Evolutionary conservation across 1,140 invertebrate genomes (phyloP), one percentile per base, ranked within the genome.

Genomic region (Zaprionus inermis): DNA sequence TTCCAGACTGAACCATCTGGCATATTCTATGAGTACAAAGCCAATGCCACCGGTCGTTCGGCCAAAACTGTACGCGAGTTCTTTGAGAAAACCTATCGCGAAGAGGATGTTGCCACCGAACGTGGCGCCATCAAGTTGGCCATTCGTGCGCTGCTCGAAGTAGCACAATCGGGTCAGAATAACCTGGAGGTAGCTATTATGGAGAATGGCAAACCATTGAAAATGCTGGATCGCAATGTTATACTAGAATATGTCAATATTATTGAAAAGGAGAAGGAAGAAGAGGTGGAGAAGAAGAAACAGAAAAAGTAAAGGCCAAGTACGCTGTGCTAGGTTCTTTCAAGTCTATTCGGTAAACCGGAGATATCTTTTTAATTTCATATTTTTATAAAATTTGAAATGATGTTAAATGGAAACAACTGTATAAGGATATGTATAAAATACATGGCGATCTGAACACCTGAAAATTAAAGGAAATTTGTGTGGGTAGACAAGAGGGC

Each of bases 1-100:
- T 99, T 99, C 93, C 98, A 99, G 93, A 99, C 99, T 20, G 99
- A 99, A 93, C 99, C 99, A 11, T 99, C 98, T 72, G 98, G 99
- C 57, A 99, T 99, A 88, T 99, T 99, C 92, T 98, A 99, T 92
- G 98, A 99, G 93, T 99, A 98, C 97, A 98, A 98, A 94, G 99
- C 99, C 6, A 99, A 99, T 94, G 98, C 98, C 2, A 99, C 98
- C 77, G 99, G 99, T 3, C 94, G 98, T 76, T 99, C 97, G 91
- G 98, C 98, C 3, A 99, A 99, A 93, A 98, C 98, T 20, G 99
- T 99, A 0, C 95, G 98, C 75, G 99, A 99, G 93, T 99, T 99
- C 93, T 94, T 99, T 72, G 99, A 99, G 93, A 99, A 99, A 91
- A 97, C 98, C 92, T 99, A 99, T 92, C 96, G 95, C 38, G 84